Conservation (phyloP, 35 echinoderm and acorn worm genomes). For the Anneissia japonica region DNA sequence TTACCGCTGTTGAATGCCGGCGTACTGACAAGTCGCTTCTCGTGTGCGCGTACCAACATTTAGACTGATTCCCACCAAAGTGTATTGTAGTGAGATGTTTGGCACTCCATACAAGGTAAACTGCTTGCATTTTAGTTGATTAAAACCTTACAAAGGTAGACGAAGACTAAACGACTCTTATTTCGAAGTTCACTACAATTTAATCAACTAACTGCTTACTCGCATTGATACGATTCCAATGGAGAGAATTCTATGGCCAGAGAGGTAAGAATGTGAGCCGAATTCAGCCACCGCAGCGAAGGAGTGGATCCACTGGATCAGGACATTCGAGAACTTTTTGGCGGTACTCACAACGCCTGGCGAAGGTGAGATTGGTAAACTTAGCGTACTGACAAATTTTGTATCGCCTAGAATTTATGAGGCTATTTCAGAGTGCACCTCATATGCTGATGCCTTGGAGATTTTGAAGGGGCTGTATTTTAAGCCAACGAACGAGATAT, state of each 20-base stretch:
- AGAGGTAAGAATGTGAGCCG: neutral
- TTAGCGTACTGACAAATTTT: conserved; percentile 19
- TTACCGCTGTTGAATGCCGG: no score
- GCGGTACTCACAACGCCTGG: conserved; percentile 8
- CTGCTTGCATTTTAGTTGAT: no score
- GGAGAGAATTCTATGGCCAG: neutral
- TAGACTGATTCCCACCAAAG: no score
- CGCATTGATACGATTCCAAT: neutral
- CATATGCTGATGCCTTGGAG: conserved; percentile 21
- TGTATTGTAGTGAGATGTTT: no score
- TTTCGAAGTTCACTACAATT: no score
- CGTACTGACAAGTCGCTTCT: no score
- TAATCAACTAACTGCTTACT: no score
- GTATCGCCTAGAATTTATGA: conserved; percentile 25
- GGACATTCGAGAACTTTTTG: conserved; percentile 28
- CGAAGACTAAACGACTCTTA: neutral
- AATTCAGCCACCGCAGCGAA: conserved; percentile 22
- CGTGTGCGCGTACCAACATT: no score
- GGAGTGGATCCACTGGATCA: conserved; percentile 24
- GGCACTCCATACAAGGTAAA: no score
- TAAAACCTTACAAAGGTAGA: no score
- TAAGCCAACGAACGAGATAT: conserved; percentile 44
- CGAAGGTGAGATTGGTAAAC: conserved; percentile 22
- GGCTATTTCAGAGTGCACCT: conserved; percentile 32
- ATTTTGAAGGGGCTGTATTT: conserved; percentile 28